Percentiles rank a stretch among this genome's conserved stretches.
phyloP scores from a whole-genome alignment of 2,797 vertebrate genomes.

The Euphonia xanthogaster region DNA sequence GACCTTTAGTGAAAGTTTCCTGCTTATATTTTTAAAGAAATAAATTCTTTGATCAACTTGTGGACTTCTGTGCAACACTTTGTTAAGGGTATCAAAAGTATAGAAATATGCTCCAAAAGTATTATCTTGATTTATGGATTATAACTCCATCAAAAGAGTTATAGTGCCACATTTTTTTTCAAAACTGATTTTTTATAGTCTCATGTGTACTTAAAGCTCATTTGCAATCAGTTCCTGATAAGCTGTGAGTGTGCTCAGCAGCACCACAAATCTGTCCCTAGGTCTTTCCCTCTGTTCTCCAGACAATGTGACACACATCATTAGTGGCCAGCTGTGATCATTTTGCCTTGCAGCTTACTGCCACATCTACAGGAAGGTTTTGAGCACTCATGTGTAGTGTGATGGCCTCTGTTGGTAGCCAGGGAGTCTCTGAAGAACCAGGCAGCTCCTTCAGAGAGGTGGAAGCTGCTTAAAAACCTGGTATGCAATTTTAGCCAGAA shows the following conservation, averaged over 20 bases:
- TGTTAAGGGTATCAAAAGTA: neutral
- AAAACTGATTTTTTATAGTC: neutral
- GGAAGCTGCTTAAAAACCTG: neutral
- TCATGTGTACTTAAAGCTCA: neutral
- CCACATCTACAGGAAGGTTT: neutral
- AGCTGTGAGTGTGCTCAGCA: neutral
- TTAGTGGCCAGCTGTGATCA: neutral
- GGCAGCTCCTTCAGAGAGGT: neutral
- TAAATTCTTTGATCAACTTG: neutral
- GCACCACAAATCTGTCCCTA: neutral
- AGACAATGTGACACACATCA: neutral
- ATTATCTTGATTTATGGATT: neutral
- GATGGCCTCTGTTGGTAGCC: neutral
- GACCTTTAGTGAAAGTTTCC: neutral
- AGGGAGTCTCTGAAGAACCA: neutral
- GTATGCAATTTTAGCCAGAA: neutral
- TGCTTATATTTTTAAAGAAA: neutral
- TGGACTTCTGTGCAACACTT: neutral
- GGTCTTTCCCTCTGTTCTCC: neutral
- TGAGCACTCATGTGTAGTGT: neutral
- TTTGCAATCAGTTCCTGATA: neutral
- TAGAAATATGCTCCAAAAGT: neutral
- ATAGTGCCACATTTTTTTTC: neutral
- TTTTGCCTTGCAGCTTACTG: neutral
- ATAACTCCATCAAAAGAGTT: neutral